Percentiles rank a stretch among this genome's conserved stretches.
These are phyloP conservation scores for Tipula vernalis DNA, from an alignment of 2,888 invertebrate species.

Conservation along the genomic window DNA sequence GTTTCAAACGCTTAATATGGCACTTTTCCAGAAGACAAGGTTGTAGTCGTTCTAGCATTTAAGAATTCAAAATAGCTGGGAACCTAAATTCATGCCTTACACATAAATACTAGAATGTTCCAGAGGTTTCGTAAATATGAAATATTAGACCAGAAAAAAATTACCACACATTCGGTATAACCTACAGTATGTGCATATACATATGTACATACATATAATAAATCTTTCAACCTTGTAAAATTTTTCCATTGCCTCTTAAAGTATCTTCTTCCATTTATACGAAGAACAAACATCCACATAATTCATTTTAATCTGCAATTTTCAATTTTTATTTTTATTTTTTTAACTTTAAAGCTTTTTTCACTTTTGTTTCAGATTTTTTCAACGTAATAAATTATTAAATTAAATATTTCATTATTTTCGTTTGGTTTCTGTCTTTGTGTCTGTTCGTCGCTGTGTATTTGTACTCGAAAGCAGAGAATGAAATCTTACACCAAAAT, in stretches of 20 bases:
- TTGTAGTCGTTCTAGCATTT: too few relatives aligned
- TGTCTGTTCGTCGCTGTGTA: neutral
- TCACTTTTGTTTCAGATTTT: neutral
- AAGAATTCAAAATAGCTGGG: too few relatives aligned
- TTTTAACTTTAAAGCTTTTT: neutral
- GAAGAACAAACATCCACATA: neutral
- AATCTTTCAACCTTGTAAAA: neutral
- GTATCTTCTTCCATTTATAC: neutral
- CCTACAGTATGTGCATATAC: neutral
- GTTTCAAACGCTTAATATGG: too few relatives aligned
- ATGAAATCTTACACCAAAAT: neutral
- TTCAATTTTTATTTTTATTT: neutral
- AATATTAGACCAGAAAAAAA: neutral
- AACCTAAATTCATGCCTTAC: too few relatives aligned
- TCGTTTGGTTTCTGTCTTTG: neutral
- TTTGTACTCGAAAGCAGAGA: neutral
- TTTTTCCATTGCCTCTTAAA: neutral
- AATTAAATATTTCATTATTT: neutral
- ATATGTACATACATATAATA: too few relatives aligned
- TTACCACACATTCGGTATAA: neutral
- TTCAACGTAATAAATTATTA: neutral
- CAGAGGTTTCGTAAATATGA: neutral
- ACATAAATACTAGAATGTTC: neutral
- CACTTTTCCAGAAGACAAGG: too few relatives aligned
- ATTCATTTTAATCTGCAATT: slow-evolving; percentile 4